These are phyloP conservation scores for Trichomalopsis sarcophagae DNA, from an alignment of 1,140 invertebrate genomes.

Conservation along the genomic window DNA sequence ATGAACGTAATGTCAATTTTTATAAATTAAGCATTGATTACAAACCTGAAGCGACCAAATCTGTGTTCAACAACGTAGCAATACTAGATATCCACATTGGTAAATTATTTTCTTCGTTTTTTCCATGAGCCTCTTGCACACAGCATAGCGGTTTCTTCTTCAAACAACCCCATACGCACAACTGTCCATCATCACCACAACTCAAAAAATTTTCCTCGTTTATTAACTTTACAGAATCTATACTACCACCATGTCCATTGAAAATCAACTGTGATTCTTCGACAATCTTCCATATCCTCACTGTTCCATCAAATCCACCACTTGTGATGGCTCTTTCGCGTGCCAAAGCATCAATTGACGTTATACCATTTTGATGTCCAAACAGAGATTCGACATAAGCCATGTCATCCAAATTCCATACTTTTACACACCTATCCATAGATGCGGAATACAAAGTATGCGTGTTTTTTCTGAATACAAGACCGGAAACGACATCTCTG, in stretches of 20 bases:
- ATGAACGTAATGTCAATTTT: background rate
- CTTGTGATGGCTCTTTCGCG: slow-evolving; percentile 91
- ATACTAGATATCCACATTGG: slow-evolving; percentile 92
- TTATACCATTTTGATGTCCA: slow-evolving; percentile 93
- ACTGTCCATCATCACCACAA: slow-evolving; percentile 89
- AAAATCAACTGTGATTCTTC: slow-evolving; percentile 98
- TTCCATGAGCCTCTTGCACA: slow-evolving; percentile 86
- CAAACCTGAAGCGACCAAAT: slow-evolving; percentile 91
- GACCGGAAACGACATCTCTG: slow-evolving; percentile 83
- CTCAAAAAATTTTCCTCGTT: slow-evolving; percentile 95
- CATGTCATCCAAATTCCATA: slow-evolving; percentile 97
- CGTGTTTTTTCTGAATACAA: slow-evolving; percentile 91
- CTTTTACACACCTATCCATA: slow-evolving; percentile 90
- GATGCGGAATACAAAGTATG: slow-evolving; percentile 92
- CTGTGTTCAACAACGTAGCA: slow-evolving; percentile 87
- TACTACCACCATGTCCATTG: slow-evolving; percentile 86
- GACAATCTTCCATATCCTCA: slow-evolving; percentile 96
- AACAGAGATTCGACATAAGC: slow-evolving; percentile 96
- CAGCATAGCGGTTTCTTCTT: slow-evolving; percentile 93
- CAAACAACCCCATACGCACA: slow-evolving; percentile 90
- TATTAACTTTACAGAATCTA: slow-evolving; percentile 91
- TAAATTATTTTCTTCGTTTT: slow-evolving; percentile 77
- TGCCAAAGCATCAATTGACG: slow-evolving; percentile 89
- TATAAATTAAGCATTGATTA: background rate
- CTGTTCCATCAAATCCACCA: slow-evolving; percentile 89